phyloP scores from a whole-genome alignment of 2,113 vertebrate genomes.

The Odocoileus hemionus region DNA sequence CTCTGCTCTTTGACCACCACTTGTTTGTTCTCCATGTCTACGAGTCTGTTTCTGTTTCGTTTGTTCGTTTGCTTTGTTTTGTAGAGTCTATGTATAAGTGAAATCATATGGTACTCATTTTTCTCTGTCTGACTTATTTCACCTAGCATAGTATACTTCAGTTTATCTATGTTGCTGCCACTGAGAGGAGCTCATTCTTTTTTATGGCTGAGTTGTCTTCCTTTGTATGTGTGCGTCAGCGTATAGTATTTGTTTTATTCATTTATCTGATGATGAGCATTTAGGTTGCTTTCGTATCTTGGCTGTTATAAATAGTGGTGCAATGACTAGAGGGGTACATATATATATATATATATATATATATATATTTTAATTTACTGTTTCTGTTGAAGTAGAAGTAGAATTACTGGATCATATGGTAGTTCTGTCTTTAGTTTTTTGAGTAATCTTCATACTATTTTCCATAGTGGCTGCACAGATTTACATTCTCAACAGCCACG shows the following conservation, averaged over 20 bases:
- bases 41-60: not conserved
- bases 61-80: not conserved
- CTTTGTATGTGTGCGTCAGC: not conserved
- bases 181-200: not conserved
- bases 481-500: not conserved
- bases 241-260: not conserved
- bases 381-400: not conserved
- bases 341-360: not conserved
- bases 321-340: not conserved
- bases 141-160: not conserved
- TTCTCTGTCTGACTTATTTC: not conserved
- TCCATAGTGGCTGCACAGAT: not conserved
- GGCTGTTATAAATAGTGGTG: not conserved
- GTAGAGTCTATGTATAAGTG: not conserved
- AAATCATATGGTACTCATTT: not conserved
- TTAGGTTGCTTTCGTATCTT: not conserved
- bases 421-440: not conserved
- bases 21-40: not conserved
- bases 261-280: not conserved
- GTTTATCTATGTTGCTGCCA: not conserved
- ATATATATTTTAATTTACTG: not conserved
- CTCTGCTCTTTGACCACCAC: not conserved
- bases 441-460: not conserved
- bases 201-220: not conserved
- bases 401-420: not conserved